phyloP scores from a whole-genome alignment of 1,140 invertebrate species.

The Cyrtorhinus lividipennis region DNA sequence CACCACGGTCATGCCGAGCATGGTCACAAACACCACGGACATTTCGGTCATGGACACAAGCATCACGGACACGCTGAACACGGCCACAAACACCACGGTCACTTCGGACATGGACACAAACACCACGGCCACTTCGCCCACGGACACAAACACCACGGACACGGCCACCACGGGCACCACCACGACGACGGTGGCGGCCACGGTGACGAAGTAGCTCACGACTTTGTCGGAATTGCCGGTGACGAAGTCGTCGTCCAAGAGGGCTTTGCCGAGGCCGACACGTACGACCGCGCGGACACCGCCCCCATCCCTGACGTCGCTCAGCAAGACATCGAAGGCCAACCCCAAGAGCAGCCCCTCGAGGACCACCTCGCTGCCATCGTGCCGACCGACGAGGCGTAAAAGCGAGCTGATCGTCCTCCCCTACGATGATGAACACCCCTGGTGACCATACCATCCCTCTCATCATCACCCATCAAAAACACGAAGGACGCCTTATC shows the following conservation, averaged over 20 bases:
- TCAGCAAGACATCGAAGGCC: background rate
- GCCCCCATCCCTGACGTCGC: slow-evolving; percentile 1
- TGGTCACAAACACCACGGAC: slow-evolving; percentile 15
- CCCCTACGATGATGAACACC: background rate
- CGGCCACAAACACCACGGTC: slow-evolving; percentile 16
- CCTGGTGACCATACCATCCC: background rate
- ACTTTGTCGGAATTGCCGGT: slow-evolving; percentile 3
- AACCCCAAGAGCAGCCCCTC: no score
- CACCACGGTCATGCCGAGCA: slow-evolving; percentile 15
- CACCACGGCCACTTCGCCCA: slow-evolving; percentile 16
- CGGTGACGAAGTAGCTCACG: background rate
- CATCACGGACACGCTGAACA: slow-evolving; percentile 16
- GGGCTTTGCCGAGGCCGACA: slow-evolving; percentile 8
- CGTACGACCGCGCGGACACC: slow-evolving; percentile 9
- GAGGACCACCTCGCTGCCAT: background rate
- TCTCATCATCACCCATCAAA: no score
- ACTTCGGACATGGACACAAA: slow-evolving; percentile 16
- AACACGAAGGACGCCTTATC: no score
- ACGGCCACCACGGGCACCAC: slow-evolving; percentile 16
- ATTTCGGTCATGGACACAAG: slow-evolving; percentile 19
- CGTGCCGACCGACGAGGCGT: background rate
- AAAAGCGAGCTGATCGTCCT: background rate
- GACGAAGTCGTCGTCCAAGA: background rate
- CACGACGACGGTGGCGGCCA: slow-evolving; percentile 14
- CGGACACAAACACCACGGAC: slow-evolving; percentile 16